phyloP scores from a whole-genome alignment of 2,113 vertebrate species.

The Oreamnos americanus region DNA sequence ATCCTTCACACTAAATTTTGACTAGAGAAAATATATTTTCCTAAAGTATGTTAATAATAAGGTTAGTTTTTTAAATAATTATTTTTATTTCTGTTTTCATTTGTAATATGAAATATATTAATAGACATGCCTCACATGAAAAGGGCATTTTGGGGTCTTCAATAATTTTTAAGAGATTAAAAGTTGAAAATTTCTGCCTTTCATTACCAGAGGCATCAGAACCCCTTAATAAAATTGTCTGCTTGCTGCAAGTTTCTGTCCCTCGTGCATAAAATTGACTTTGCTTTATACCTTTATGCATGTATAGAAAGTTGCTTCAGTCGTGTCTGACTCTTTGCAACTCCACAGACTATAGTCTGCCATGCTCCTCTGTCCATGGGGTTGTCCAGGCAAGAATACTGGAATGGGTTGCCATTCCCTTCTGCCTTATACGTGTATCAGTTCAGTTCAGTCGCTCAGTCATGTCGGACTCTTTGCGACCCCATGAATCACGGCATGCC shows the following conservation, averaged over 20 bases:
- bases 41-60: not conserved
- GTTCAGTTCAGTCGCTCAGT: too few relatives aligned
- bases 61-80: not conserved
- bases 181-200: not conserved
- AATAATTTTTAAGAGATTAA: not conserved
- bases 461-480: rapidly evolving
- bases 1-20: not conserved
- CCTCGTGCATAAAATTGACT: rapidly evolving
- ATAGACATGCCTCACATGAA: not conserved
- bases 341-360: not conserved
- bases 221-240: not conserved
- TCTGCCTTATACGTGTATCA: not conserved
- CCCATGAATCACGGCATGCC: too few relatives aligned
- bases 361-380: not conserved
- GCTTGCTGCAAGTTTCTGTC: not conserved
- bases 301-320: not conserved
- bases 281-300: not conserved
- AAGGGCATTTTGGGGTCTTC: not conserved
- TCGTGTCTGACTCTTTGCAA: rapidly evolving
- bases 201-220: not conserved
- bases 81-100: not conserved
- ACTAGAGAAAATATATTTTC: not conserved
- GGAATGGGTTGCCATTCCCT: not conserved
- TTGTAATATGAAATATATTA: not conserved
- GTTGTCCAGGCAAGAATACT: not conserved